Conservation (phyloP, 1,140 invertebrate species). For the Bombus waltoni region DNA sequence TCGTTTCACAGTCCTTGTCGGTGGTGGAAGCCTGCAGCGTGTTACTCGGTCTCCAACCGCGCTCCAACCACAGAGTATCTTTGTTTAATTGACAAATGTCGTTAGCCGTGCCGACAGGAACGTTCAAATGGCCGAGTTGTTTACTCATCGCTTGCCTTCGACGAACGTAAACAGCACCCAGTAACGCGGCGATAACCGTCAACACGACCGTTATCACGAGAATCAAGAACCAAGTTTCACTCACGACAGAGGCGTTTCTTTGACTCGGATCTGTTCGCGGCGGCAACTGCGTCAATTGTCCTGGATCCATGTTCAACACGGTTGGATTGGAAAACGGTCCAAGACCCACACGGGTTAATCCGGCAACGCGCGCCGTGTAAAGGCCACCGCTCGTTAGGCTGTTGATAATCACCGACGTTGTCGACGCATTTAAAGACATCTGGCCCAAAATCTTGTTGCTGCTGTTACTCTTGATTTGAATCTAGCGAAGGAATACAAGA, state of each 20-base stretch:
- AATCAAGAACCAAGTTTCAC: slow-evolving; percentile 90
- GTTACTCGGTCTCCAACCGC: slow-evolving; percentile 87
- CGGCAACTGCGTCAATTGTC: slow-evolving; percentile 82
- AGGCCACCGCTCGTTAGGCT: slow-evolving; percentile 88
- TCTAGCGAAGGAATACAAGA: slow-evolving; percentile 78
- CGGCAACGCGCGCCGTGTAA: slow-evolving; percentile 90
- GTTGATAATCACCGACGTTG: slow-evolving; percentile 87
- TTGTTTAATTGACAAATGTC: slow-evolving; percentile 86
- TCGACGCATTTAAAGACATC: slow-evolving; percentile 88
- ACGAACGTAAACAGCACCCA: slow-evolving; percentile 85
- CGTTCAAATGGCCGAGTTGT: slow-evolving; percentile 86
- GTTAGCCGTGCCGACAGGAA: slow-evolving; percentile 86
- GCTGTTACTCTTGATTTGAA: slow-evolving; percentile 86
- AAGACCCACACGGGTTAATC: slow-evolving; percentile 87
- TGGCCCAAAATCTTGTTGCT: slow-evolving; percentile 87
- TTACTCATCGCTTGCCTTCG: slow-evolving; percentile 85
- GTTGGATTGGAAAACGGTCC: slow-evolving; percentile 88
- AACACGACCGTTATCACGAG: slow-evolving; percentile 88
- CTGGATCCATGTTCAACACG: slow-evolving; percentile 85
- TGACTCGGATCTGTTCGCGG: slow-evolving; percentile 83
- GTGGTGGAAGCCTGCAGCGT: slow-evolving; percentile 79
- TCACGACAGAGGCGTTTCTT: slow-evolving; percentile 81
- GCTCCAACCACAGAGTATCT: slow-evolving; percentile 89
- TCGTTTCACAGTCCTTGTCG: slow-evolving; percentile 87
- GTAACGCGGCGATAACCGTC: slow-evolving; percentile 86